Evolutionary conservation across 2,888 invertebrate genomes (phyloP).

Genomic region (Omphaloscelis lunosa): DNA sequence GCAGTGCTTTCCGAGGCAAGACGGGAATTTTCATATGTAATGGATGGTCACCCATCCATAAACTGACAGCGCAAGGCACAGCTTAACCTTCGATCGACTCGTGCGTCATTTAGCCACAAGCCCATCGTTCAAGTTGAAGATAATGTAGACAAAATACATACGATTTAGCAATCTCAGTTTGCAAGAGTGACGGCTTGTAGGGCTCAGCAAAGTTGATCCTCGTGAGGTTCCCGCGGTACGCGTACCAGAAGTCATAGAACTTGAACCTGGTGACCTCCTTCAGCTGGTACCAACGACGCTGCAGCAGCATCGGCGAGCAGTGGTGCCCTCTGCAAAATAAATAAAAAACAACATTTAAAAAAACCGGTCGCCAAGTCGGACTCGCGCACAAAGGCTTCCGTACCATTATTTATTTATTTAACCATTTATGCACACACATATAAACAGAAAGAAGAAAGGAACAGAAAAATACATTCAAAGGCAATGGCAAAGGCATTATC

Average conservation of each 20-base stretch:
- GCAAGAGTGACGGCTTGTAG: slow-evolving; percentile 61
- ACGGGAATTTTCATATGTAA: too few species aligned
- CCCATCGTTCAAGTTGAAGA: neutral
- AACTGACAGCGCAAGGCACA: neutral
- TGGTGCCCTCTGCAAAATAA: slow-evolving; percentile 77
- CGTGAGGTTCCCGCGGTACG: slow-evolving; percentile 60
- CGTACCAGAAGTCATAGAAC: slow-evolving; percentile 75
- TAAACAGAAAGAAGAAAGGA: too few species aligned
- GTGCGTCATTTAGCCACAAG: neutral
- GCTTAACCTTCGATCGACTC: neutral
- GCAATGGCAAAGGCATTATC: too few species aligned
- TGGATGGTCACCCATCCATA: too few species aligned
- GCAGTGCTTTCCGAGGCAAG: too few species aligned
- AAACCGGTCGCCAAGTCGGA: too few species aligned
- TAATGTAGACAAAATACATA: slow-evolving; percentile 33
- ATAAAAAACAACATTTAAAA: neutral
- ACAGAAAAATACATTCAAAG: too few species aligned
- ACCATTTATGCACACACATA: too few species aligned
- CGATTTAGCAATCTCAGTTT: slow-evolving; percentile 62
- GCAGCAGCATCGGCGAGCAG: slow-evolving; percentile 85
- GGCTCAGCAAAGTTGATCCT: slow-evolving; percentile 50
- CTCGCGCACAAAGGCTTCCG: too few species aligned
- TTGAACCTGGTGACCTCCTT: slow-evolving; percentile 78
- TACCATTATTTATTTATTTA: too few species aligned
- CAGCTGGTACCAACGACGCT: slow-evolving; percentile 85